Evolutionary conservation across 2,797 vertebrate genomes (phyloP), one percentile per base, ranked within the genome.

Genomic region (Halcyon leucocephala): DNA sequence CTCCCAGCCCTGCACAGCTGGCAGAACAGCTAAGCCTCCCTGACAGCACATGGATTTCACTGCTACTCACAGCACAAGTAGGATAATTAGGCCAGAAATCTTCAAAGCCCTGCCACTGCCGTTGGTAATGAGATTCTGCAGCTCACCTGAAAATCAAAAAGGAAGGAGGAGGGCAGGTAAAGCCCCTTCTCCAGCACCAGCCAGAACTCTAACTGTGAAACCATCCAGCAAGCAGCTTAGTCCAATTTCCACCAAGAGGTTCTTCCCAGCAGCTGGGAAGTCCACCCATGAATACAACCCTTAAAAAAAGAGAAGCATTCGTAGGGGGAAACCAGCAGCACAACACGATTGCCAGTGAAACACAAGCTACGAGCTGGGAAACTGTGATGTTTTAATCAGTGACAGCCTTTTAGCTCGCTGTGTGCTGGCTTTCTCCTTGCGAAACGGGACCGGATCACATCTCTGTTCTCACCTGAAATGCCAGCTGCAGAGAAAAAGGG

Each of bases 61-160:
- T 64, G 64, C 83, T 84, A 31, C 64, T 85, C 4, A 0, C 42
- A 78, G 66, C 8, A 6, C 78, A 92, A 87, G 60, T 65, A 58
- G 84, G 88, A 77, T 82, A 92, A 95, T 94, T 85, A 93, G 62
- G 71, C 24, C 72, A 94, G 82, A 95, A 87, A 93, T 93, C 91
- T 95, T 86, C 92, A 93, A 96, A 95, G 67, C 65, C 55, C 88
- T 87, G 89, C 71, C 72, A 77, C 67, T 83, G 86, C 64, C 0
- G 0, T 51, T 29, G 37, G 52, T 94, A 97, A 95, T 69, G 86
- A 96, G 91, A 82, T 72, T 90, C 79, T 85, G 67, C 44, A 70
- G 44, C 41, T 89, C 91, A 92, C 90, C 67, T 89, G 81, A 72
- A 89, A 86, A 76, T 25, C 85, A 70, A 81, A 73, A 65, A 0